phyloP scores from a whole-genome alignment of 2,113 vertebrate genomes.

The Aleadryas rufinucha region DNA sequence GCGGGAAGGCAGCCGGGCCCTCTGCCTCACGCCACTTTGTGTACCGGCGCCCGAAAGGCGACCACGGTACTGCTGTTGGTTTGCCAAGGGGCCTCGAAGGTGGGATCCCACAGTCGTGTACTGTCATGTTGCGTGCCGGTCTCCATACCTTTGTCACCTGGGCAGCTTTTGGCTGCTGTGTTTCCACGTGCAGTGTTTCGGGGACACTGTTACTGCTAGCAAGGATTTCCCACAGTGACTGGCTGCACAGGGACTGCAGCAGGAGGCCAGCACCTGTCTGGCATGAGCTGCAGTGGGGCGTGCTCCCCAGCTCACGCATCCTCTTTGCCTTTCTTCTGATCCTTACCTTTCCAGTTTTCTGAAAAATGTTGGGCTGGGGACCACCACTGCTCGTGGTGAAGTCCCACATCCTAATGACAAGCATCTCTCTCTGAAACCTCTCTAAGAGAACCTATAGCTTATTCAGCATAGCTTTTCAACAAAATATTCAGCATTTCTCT shows the following conservation, averaged over 20 bases:
- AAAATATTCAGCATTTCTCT: background rate
- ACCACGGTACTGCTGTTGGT: fast-evolving
- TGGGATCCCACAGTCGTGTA: background rate
- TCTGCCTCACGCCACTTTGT: fast-evolving
- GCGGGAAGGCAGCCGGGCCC: background rate
- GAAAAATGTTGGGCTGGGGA: background rate
- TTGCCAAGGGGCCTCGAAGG: background rate
- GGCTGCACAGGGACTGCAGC: background rate
- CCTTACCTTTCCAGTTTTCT: background rate
- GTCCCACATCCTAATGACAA: too few relatives aligned
- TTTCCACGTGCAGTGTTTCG: fast-evolving
- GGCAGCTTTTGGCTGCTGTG: background rate
- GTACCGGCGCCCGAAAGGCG: fast-evolving
- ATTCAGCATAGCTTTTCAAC: background rate
- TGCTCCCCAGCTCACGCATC: background rate
- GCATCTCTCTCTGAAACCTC: background rate
- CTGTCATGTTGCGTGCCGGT: fast-evolving
- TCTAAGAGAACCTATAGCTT: background rate
- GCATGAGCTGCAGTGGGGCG: too few relatives aligned
- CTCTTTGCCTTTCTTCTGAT: background rate
- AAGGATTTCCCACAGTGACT: background rate
- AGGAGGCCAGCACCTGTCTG: background rate
- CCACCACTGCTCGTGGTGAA: too few relatives aligned
- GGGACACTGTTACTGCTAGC: fast-evolving
- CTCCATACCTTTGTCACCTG: background rate